Conservation (phyloP, 1,140 invertebrate species). For the Drosophila prosaltans region DNA sequence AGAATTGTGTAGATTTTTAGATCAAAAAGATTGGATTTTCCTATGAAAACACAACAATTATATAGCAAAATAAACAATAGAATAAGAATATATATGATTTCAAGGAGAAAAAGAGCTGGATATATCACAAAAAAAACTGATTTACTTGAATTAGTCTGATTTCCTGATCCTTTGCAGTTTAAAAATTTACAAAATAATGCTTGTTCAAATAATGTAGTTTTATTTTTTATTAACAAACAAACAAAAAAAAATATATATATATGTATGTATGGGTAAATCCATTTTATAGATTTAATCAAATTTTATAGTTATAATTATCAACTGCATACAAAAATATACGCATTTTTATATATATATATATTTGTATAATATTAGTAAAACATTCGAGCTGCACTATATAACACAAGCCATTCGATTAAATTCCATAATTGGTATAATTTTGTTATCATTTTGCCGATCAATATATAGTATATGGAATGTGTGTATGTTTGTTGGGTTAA, state of each 20-base stretch:
- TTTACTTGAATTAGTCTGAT: too few species aligned
- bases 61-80: too few species aligned
- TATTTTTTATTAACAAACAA: constrained; percentile 12
- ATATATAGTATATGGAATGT: neutral
- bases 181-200: neutral
- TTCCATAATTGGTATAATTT: constrained; percentile 35
- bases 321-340: constrained; percentile 67
- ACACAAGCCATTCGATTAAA: constrained; percentile 8
- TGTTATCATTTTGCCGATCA: constrained; percentile 3
- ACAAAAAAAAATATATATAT: constrained; percentile 32
- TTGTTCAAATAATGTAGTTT: constrained; percentile 3
- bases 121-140: too few species aligned
- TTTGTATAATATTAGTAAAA: constrained; percentile 32
- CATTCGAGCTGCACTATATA: constrained; percentile 21
- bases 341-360: constrained; percentile 23
- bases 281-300: constrained; percentile 19
- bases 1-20: too few species aligned
- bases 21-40: too few species aligned
- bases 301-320: constrained; percentile 21
- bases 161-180: too few species aligned
- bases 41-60: too few species aligned
- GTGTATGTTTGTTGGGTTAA: constrained; percentile 16
- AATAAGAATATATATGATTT: too few species aligned
- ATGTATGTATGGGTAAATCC: constrained; percentile 23
- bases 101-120: too few species aligned